These are phyloP conservation scores for Eupeodes luniger DNA, from an alignment of 2,888 invertebrate genomes.

Conservation along the genomic window DNA sequence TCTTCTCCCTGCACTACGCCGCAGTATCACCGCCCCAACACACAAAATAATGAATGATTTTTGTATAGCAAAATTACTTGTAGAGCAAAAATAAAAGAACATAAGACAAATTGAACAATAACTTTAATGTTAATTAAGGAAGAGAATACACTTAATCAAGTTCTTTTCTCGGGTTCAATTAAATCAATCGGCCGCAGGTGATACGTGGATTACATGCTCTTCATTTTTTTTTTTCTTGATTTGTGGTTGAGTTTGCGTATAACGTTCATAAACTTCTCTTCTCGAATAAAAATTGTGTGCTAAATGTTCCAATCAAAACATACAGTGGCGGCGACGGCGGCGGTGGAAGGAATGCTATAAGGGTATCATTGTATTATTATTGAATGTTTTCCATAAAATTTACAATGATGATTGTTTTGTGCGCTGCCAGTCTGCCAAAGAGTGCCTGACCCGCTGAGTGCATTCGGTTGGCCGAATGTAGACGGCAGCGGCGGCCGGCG, in stretches of 20 bases:
- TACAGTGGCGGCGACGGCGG: neutral
- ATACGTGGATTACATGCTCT: conserved; percentile 55
- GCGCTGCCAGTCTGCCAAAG: neutral
- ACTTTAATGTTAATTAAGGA: conserved; percentile 55
- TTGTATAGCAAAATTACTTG: neutral
- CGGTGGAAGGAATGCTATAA: neutral
- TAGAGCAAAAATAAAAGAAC: neutral
- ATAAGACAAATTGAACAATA: conserved; percentile 44
- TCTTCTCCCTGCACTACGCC: neutral
- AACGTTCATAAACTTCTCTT: neutral
- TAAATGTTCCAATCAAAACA: conserved; percentile 74
- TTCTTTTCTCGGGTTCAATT: conserved; percentile 42
- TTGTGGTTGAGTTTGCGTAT: conserved; percentile 4
- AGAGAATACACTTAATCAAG: conserved; percentile 59
- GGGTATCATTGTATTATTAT: conserved; percentile 54
- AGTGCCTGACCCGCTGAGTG: conserved; percentile 9
- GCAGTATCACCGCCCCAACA: too few species aligned
- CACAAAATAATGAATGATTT: conserved; percentile 24
- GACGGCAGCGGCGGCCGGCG: conserved; percentile 15
- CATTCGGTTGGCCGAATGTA: neutral
- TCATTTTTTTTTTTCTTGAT: neutral
- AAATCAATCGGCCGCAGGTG: conserved; percentile 66
- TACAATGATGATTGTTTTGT: conserved; percentile 68
- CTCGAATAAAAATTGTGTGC: conserved; percentile 56
- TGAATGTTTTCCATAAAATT: conserved; percentile 66